phyloP scores from a whole-genome alignment of 2,797 vertebrate genomes.

The Hybognathus amarus region DNA sequence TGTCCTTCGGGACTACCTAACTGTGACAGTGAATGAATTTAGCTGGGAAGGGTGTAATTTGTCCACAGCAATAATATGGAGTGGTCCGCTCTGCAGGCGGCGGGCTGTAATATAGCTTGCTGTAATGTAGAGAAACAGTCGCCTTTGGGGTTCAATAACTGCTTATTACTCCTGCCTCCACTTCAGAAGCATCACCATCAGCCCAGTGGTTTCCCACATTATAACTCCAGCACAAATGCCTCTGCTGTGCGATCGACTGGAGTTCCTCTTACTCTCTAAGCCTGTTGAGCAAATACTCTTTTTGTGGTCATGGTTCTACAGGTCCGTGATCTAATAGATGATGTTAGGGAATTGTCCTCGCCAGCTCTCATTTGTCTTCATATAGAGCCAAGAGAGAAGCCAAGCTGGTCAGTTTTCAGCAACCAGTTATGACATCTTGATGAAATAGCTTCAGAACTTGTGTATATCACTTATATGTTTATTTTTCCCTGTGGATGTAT shows the following conservation, averaged over 20 bases:
- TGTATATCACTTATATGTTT: background rate
- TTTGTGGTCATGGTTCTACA: slow-evolving; percentile 40
- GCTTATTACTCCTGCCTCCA: slow-evolving; percentile 55
- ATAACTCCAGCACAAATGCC: slow-evolving; percentile 29
- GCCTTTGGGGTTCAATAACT: slow-evolving; percentile 52
- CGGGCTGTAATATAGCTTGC: slow-evolving; percentile 41
- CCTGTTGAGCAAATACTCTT: slow-evolving; percentile 38
- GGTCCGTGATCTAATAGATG: slow-evolving; percentile 43
- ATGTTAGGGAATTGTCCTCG: slow-evolving; percentile 43
- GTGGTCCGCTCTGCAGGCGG: slow-evolving; percentile 30
- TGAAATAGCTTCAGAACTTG: background rate
- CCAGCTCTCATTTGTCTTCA: slow-evolving; percentile 46
- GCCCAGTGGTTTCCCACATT: slow-evolving; percentile 42
- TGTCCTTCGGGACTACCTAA: slow-evolving; percentile 33
- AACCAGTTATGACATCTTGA: slow-evolving; percentile 18
- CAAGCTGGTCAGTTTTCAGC: slow-evolving; percentile 5
- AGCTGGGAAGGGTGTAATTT: slow-evolving; percentile 45
- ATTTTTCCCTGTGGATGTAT: background rate
- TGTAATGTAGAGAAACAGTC: slow-evolving; percentile 51
- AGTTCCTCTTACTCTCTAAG: slow-evolving; percentile 20
- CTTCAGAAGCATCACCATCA: slow-evolving; percentile 43
- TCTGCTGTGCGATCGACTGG: background rate
- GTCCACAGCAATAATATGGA: slow-evolving; percentile 47
- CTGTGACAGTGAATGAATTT: slow-evolving; percentile 47
- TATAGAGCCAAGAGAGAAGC: background rate